These are phyloP conservation scores for Huso huso DNA, from an alignment of 2,797 vertebrate species.

Conservation along the genomic window DNA sequence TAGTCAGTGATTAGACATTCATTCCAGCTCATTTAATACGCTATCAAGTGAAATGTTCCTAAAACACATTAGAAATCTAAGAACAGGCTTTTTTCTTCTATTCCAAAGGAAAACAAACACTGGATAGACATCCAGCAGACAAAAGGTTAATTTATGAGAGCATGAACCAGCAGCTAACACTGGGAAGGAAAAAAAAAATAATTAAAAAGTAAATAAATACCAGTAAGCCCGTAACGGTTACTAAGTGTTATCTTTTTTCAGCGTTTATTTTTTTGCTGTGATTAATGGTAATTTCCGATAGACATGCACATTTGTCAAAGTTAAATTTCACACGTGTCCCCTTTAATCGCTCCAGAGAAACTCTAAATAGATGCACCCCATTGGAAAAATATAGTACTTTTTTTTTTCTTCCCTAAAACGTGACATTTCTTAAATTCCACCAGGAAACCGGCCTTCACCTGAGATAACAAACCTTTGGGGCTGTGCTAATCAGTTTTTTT, in stretches of 20 bases:
- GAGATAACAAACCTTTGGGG: background rate
- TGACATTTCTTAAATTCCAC: background rate
- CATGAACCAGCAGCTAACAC: background rate
- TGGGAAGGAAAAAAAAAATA: background rate
- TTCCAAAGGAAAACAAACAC: background rate
- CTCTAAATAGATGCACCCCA: too few species aligned
- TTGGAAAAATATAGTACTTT: too few species aligned
- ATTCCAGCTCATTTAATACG: too few species aligned
- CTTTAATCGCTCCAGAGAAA: background rate
- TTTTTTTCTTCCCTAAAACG: too few species aligned
- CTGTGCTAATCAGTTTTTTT: background rate
- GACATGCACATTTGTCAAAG: conserved; percentile 4
- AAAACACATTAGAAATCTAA: too few species aligned
- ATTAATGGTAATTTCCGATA: conserved; percentile 10
- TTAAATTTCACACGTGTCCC: background rate
- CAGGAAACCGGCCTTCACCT: background rate
- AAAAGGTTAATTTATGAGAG: background rate
- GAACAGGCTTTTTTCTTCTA: too few species aligned
- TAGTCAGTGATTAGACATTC: too few species aligned
- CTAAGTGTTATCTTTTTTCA: conserved; percentile 8
- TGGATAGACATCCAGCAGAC: background rate
- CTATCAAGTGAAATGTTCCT: too few species aligned
- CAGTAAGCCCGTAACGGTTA: background rate
- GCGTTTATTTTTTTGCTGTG: conserved; percentile 4
- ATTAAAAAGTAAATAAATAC: background rate